Conservation (phyloP, 2,797 vertebrate species). For the Stomatorhinus walkeri region DNA sequence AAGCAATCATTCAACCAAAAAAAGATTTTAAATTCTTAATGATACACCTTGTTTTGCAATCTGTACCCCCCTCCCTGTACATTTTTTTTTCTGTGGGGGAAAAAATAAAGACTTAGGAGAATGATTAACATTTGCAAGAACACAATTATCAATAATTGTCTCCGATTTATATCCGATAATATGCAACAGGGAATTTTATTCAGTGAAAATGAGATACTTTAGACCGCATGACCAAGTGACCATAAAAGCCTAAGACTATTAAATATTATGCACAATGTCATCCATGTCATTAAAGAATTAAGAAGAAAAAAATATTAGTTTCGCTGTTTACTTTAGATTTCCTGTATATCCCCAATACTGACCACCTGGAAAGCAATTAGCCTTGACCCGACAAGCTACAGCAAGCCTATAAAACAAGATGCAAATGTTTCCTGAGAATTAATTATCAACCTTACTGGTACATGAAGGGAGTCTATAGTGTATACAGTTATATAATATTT, state of each 20-base stretch:
- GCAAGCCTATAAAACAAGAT: conserved; percentile 65
- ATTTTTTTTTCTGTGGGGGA: not conserved
- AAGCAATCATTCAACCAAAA: not conserved
- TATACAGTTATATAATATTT: conserved; percentile 28
- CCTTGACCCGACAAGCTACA: conserved; percentile 46
- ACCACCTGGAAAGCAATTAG: conserved; percentile 61
- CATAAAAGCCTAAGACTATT: conserved; percentile 18
- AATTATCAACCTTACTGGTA: conserved; percentile 84
- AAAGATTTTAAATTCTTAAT: not conserved
- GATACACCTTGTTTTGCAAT: not conserved
- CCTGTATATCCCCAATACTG: conserved; percentile 33
- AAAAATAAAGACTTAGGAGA: not conserved
- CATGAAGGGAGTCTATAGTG: conserved; percentile 58
- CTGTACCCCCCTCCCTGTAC: not conserved
- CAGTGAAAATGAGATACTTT: not conserved
- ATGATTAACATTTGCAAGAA: not conserved
- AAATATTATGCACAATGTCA: conserved; percentile 16
- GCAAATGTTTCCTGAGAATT: conserved; percentile 90
- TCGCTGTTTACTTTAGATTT: conserved; percentile 22
- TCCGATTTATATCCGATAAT: not conserved
- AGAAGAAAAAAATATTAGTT: not conserved
- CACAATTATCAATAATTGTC: not conserved
- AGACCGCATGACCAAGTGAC: conserved; percentile 8
- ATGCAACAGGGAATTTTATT: not conserved
- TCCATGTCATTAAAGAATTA: conserved; percentile 8